Evolutionary conservation across 2,888 invertebrate genomes (phyloP).

Genomic region (Plagodis dolabraria): DNA sequence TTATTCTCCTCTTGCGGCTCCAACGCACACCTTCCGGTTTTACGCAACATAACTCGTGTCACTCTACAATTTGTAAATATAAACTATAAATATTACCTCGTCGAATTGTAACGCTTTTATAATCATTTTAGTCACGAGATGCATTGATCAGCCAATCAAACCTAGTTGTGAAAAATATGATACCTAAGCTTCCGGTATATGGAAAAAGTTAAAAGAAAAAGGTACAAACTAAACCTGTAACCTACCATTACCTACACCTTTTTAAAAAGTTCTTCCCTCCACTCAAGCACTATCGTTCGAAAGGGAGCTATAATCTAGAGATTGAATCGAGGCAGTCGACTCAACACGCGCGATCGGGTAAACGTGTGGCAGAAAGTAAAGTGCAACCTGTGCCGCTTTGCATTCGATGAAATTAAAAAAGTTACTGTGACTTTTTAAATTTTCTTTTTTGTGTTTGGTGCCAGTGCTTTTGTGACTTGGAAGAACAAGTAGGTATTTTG

Average conservation of each 20-base stretch:
- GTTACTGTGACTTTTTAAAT: constrained; percentile 14
- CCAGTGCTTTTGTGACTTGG: constrained; percentile 13
- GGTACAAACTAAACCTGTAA: background rate
- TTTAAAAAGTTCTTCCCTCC: constrained; percentile 5
- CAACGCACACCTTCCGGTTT: no score
- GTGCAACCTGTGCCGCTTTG: constrained; percentile 1
- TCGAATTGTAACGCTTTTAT: no score
- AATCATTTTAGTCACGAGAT: no score
- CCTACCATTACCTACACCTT: background rate
- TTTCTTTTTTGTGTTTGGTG: constrained; percentile 12
- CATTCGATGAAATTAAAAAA: constrained; percentile 7
- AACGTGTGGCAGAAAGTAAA: constrained; percentile 12
- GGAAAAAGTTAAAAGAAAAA: background rate
- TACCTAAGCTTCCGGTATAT: no score
- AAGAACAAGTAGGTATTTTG: constrained; percentile 17
- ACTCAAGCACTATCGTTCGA: constrained; percentile 2
- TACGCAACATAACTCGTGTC: no score
- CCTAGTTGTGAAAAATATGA: no score
- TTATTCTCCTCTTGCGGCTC: no score
- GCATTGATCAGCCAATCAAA: no score
- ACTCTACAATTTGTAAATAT: no score
- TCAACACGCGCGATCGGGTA: constrained; percentile 19
- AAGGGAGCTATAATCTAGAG: constrained; percentile 17
- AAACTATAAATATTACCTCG: no score
- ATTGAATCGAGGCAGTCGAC: constrained; percentile 16